Base-by-base conservation (phyloP, 2,113 vertebrate species). In the Himantopus leucocephalus region DNA sequence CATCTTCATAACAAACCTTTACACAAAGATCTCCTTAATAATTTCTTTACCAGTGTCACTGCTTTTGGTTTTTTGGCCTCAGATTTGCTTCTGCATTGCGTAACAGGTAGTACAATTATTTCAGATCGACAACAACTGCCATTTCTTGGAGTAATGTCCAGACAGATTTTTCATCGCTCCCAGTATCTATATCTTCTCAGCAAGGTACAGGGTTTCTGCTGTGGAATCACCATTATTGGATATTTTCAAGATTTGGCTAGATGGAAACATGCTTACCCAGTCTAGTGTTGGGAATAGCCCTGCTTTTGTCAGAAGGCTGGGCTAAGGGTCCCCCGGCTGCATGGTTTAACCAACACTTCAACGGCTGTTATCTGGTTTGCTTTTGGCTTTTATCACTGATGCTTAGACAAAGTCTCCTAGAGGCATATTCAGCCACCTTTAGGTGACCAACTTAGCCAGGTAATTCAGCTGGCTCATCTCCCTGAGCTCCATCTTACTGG, bases 361-460 rank as follows among this genome's bases (percentile, higher is more conserved):
- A 3, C 11, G 30, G 2, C 6, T 62, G 3, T 32, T 86, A 3
- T 8, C 15, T 56, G 8, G 29, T 62, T 60, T 48, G 5, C 14
- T 72, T 66, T 73, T 56, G 24, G 9, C 6, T 52, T 72, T 52
- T 58, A 11, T 26, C 27, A 27, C 24, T 55, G 13, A 41, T 66
- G 15, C 5, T 30, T 18, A 75, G 27, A 48, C 13, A 9, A 77
- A 62, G 12, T 43, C 67, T 81, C 16, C 14, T 48, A 43, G 27
- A 39, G 12, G 4, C 3, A 23, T 13, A 37, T n/a, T 78, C 35
- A 64, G 37, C 22, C n/a, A 52, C 9, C 20, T 60, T 8, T 43
- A 0, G 11, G 26, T 75, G 37, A 47, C 17, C 22, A 83, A 0
- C 1, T 32, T 55, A 83, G 17, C 8, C 47, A 19, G 18, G 20